Conservation (phyloP, 2,113 vertebrate species). For the Pardalotus punctatus region DNA sequence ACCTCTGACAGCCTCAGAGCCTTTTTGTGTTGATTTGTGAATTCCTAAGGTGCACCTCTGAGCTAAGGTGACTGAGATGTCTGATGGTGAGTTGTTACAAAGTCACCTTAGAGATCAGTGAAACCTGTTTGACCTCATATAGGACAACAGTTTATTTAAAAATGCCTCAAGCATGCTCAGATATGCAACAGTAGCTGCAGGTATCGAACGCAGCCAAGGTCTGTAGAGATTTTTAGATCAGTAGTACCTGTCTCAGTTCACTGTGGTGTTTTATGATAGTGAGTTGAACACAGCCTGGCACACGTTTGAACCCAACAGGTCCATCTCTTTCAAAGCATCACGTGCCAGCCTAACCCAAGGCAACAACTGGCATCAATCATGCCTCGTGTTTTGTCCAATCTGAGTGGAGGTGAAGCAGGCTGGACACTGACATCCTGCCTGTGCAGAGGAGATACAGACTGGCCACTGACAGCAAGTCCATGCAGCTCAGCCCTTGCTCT, state of each 20-base stretch:
- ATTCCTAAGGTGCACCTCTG: neutral
- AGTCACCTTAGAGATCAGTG: neutral
- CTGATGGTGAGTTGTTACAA: neutral
- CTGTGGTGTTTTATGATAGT: neutral
- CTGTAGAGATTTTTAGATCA: neutral
- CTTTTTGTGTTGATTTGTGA: neutral
- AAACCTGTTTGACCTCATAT: neutral
- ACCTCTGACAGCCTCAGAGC: neutral
- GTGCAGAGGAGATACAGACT: neutral
- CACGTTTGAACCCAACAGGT: neutral
- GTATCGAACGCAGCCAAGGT: neutral
- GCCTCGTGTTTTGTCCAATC: neutral
- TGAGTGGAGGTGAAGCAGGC: neutral
- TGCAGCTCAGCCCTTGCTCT: neutral
- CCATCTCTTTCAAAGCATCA: neutral
- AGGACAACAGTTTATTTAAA: neutral
- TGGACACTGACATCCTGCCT: neutral
- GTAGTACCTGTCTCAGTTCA: neutral
- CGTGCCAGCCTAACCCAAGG: neutral
- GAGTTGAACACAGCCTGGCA: neutral
- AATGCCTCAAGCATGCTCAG: neutral
- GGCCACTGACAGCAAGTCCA: neutral
- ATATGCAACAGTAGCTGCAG: neutral
- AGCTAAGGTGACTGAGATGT: neutral
- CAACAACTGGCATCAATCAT: neutral